Evolutionary conservation across 53 echinoderm and acorn worm genomes (phyloP), one percentile per base, ranked within the genome.

Genomic region (Stichopus horrens): DNA sequence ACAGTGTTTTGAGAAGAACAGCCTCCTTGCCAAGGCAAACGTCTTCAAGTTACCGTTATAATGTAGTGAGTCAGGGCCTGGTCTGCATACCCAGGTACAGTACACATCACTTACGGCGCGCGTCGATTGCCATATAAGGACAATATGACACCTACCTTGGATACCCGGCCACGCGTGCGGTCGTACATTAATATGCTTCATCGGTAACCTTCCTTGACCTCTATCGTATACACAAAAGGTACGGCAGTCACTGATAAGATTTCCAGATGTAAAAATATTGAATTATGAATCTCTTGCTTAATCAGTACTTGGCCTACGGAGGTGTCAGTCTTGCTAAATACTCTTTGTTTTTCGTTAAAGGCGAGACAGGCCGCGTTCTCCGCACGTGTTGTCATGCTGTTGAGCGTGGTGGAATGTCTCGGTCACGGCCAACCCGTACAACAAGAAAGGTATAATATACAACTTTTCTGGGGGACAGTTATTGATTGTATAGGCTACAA

Each of bases 221-320:
- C 53, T 14, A 9, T 14, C 9, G 9, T 14, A 60, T 60, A 60
- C 63, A 60, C 63, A 60, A 60, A 60, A 60, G 63, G 78, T 5
- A n/a, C 52, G 52, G 78, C 55, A 37, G 37, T 78, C 78, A 8
- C 78, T 78, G 78, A 78, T 78, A 78, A 78, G 52, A 52, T 78
- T 8, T 78, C 53, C 78, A 78, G 78, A 78, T 78, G 78, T 76
- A 23, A 78, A 52, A 55, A 78, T 52, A 78, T 78, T 78, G 78
- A 78, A 78, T 78, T 78, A 78, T 78, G 55, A 19, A 53, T 37
- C 55, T 55, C 53, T 53, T n/a, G 53, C 55, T 78, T 78, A 23
- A 60, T 60, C 63, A 9, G 63, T 11, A 14, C 63, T 60, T 11
- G 10, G 63, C 14, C 63, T 37, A 37, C 37, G 37, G 37, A 37